Evolutionary conservation across 2,113 vertebrate species (phyloP).

Genomic region (Otocyon megalotis): DNA sequence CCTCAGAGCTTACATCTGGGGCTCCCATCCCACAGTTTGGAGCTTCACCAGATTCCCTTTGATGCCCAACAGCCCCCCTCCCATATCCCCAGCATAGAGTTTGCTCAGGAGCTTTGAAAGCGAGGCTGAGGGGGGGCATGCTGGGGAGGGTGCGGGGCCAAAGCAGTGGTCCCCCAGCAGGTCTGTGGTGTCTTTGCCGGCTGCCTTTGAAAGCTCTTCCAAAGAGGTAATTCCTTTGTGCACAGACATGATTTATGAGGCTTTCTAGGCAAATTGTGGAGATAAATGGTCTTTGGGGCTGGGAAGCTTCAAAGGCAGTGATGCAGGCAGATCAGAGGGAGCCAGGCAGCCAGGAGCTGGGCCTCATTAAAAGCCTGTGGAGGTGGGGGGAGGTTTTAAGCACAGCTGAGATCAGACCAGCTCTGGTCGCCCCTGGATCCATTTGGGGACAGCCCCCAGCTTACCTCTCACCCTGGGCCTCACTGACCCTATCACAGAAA

Average conservation of each 20-base stretch:
- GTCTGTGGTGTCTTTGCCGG: background rate
- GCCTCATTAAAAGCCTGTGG: slow-evolving; percentile 54
- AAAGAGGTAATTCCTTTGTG: slow-evolving; percentile 71
- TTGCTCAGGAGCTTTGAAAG: background rate
- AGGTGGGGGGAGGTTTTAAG: background rate
- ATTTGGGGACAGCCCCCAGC: background rate
- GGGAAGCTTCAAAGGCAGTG: slow-evolving; percentile 55
- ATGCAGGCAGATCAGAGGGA: background rate
- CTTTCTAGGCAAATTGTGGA: slow-evolving; percentile 55
- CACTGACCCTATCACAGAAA: background rate
- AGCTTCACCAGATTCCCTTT: background rate
- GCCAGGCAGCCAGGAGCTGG: background rate
- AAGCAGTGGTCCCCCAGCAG: background rate
- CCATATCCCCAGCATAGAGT: background rate
- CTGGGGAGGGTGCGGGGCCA: background rate
- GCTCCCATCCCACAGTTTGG: background rate
- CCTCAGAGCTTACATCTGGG: background rate
- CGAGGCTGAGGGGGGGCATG: background rate
- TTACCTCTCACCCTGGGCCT: background rate
- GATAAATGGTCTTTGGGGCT: slow-evolving; percentile 49
- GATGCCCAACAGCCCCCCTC: background rate
- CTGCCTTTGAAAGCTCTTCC: slow-evolving; percentile 70
- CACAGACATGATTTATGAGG: slow-evolving; percentile 48
- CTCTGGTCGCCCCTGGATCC: background rate
- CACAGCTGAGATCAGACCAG: background rate